Evolutionary conservation across 1,140 invertebrate genomes (phyloP), one percentile per base, ranked within the genome.

Genomic region (Ceratina calcarata): DNA sequence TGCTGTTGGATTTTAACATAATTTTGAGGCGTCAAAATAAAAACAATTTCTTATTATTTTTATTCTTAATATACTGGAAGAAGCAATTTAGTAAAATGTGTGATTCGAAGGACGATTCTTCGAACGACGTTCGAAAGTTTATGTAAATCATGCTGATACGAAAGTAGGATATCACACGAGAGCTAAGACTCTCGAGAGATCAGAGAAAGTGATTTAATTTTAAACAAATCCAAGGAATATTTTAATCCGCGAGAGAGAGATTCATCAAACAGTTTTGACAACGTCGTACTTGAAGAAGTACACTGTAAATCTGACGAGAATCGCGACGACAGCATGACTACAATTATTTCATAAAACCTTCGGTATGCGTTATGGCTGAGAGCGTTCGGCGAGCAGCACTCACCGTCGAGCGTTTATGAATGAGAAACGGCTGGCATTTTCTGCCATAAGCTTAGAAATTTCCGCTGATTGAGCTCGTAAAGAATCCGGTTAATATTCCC

Each of bases 381-480:
- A 22, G 18, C 15, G 53, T n/a, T n/a, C n/a, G n/a, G n/a, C n/a
- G n/a, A n/a, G n/a, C n/a, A n/a, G n/a, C n/a, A n/a, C 15, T 27
- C n/a, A 37, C 18, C n/a, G 37, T n/a, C 24, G 55, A 22, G 10
- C 15, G 24, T 24, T 15, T 24, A 20, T 51, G 32, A 57, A 74
- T 74, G 51, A 45, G 24, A n/a, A 67, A 68, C 67, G 55, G 24
- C 15, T 3, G 32, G 64, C 27, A 82, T 68, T 82, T 80, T 74
- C 49, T 53, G 8, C 20, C 49, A 22, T 80, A 80, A 82, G 74
- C 24, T 53, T 24, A 16, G 66, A 80, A 82, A 65, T 82, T 70
- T 80, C 57, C 37, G 18, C 62, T 79, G 49, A 58, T 69, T 20
- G 62, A 22, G 18, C 53, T 80, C 66, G 45, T 69, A 65, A 60